Evolutionary conservation across 2,888 invertebrate species (phyloP), one percentile per base, ranked within the genome.

Genomic region (Himalopsyche kuldschensis): DNA sequence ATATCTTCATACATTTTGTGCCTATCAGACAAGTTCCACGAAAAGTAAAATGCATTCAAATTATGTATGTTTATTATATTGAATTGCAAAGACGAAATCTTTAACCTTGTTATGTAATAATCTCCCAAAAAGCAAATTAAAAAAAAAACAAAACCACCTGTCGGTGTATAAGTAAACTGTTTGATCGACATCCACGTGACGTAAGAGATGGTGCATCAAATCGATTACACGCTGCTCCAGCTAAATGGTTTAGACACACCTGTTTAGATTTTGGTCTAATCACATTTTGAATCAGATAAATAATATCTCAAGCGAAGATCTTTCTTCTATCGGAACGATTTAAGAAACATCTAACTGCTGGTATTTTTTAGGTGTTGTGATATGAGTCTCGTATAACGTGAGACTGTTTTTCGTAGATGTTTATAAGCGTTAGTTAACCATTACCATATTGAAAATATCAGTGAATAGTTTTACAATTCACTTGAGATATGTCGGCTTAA

Each of bases 221-320:
- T 69, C 69, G 69, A 69, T 69, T 69, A 69, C 69, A 69, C 24
- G 30, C 69, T 27, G 69, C 69, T 27, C 27, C 69, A 27, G 30
- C 69, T 69, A 69, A 69, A 69, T 69, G 69, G 69, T 69, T 69
- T 69, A 69, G 69, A 69, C 69, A 69, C 69, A 69, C 69, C 69
- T 69, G 69, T 69, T 69, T 69, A 69, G 69, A 69, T 69, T 30
- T 69, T 27, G 69, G 69, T 69, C 69, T 69, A 69, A 69, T 69
- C 27, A 69, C 8, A 69, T 69, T 27, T 69, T 15, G 27, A 27
- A 69, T 69, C 69, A 30, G 69, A 69, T 30, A 69, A 69, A 69
- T 27, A 41, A 41, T 69, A 69, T 69, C 69, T 69, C 69, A 27
- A 24, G 30, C 27, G 11, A 69, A 69, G 27, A 55, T 55, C 55